A percentile compares a stretch with the other conserved stretches of the same genome.
Evolutionary conservation across 2,797 vertebrate species (phyloP).

Genomic region (Urocyon cinereoargenteus): DNA sequence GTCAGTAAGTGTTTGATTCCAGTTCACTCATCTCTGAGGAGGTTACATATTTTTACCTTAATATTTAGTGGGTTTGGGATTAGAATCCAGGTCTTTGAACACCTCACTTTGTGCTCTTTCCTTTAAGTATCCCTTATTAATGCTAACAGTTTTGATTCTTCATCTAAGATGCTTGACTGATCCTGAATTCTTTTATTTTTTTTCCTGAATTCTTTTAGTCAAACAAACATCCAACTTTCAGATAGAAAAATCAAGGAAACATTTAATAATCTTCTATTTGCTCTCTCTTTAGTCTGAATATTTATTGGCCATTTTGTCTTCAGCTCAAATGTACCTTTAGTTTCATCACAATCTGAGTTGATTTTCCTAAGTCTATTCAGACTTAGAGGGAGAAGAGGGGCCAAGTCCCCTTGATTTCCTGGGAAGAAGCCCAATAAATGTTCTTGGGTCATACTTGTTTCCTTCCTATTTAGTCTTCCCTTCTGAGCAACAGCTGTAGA

Average conservation of each 20-base stretch:
- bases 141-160: constrained; percentile 5
- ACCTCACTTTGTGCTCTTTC: neutral
- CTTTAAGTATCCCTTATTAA: neutral
- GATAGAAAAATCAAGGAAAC: neutral
- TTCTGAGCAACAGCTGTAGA: neutral
- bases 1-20: neutral
- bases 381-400: neutral
- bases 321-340: constrained; percentile 11
- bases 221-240: constrained; percentile 35
- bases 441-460: neutral
- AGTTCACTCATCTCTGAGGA: neutral
- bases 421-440: neutral
- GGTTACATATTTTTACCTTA: neutral
- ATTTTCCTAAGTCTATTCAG: constrained; percentile 32
- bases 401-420: neutral
- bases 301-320: neutral
- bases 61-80: neutral
- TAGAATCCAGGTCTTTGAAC: neutral
- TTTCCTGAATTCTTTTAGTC: neutral
- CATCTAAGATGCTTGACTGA: neutral
- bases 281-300: constrained; percentile 27
- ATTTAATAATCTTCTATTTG: constrained; percentile 15
- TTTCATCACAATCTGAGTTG: constrained; percentile 32
- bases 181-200: neutral
- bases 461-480: neutral